A percentile compares a stretch with the other conserved stretches of the same genome.
These are phyloP conservation scores for Heteromormyrus szaboi DNA, from an alignment of 2,797 vertebrate species.

Conservation along the genomic window DNA sequence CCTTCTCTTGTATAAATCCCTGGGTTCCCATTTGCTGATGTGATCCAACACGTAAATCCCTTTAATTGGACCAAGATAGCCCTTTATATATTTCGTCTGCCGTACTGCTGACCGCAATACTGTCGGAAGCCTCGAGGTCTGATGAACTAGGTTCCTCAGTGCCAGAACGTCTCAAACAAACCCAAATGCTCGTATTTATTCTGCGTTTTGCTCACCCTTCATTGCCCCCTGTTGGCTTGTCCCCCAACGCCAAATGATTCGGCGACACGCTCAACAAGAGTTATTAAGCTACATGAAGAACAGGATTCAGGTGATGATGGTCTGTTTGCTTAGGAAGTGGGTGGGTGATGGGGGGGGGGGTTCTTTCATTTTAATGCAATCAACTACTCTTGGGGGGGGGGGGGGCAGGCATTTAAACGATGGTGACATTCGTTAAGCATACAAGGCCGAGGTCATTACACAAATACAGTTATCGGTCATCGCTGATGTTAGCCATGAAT, in stretches of 20 bases:
- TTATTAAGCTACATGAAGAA: not conserved
- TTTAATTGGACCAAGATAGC: not conserved
- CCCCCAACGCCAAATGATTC: not conserved
- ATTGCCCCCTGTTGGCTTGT: not conserved
- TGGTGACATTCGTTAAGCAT: not conserved
- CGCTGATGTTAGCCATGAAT: not conserved
- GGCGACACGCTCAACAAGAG: not conserved
- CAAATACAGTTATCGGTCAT: not conserved
- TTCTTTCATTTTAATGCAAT: not conserved
- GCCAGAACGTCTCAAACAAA: not conserved
- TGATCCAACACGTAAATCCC: conserved; percentile 3
- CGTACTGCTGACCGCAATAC: not conserved
- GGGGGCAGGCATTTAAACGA: not conserved
- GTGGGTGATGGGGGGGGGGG: not conserved
- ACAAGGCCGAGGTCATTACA: not conserved
- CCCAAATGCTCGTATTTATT: not conserved
- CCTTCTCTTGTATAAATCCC: not conserved
- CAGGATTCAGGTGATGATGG: not conserved
- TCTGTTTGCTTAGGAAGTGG: not conserved
- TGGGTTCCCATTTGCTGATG: not conserved
- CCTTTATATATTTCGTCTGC: not conserved
- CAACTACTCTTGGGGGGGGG: not conserved
- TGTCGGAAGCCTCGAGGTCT: not conserved
- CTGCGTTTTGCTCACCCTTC: not conserved
- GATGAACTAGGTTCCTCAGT: not conserved